Conservation (phyloP, 2,888 invertebrate genomes). For the Drosophila lacicola region DNA sequence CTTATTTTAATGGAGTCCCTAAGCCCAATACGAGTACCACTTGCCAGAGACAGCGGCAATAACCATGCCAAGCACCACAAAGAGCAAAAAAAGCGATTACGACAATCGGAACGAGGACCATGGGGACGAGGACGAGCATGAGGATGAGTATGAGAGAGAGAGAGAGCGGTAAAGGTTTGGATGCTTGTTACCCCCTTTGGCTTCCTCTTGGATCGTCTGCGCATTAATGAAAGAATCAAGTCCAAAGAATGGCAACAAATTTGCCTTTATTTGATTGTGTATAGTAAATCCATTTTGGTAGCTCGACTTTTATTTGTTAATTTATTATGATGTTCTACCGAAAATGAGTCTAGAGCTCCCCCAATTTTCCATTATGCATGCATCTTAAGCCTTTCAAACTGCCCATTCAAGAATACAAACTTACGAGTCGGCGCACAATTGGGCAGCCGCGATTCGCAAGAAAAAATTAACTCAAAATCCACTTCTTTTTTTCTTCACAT, state of each 20-base stretch:
- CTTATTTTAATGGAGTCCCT: slow-evolving; percentile 76
- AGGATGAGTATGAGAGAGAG: background rate
- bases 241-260: slow-evolving; percentile 62
- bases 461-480: slow-evolving; percentile 55
- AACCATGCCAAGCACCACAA: slow-evolving; percentile 16
- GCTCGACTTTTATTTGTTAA: slow-evolving; percentile 77
- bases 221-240: slow-evolving; percentile 56
- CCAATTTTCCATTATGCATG: slow-evolving; percentile 72
- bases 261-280: slow-evolving; percentile 71
- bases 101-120: slow-evolving; percentile 11
- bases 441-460: slow-evolving; percentile 56
- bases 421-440: slow-evolving; percentile 31
- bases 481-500: slow-evolving; percentile 35
- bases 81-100: slow-evolving; percentile 2
- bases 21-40: slow-evolving; percentile 37
- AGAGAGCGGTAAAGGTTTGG: slow-evolving; percentile 49
- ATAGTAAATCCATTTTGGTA: slow-evolving; percentile 61
- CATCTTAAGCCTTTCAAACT: slow-evolving; percentile 62
- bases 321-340: slow-evolving; percentile 77
- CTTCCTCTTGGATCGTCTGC: slow-evolving; percentile 28
- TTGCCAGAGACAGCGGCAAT: slow-evolving; percentile 30
- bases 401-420: slow-evolving; percentile 48
- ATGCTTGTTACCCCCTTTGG: slow-evolving; percentile 1
- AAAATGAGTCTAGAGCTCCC: slow-evolving; percentile 73
- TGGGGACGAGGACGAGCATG: slow-evolving; percentile 13